A percentile compares a stretch with the other conserved stretches of the same genome.
Conservation (phyloP, 1,140 invertebrate genomes). For the Sarcophaga peregrina region DNA sequence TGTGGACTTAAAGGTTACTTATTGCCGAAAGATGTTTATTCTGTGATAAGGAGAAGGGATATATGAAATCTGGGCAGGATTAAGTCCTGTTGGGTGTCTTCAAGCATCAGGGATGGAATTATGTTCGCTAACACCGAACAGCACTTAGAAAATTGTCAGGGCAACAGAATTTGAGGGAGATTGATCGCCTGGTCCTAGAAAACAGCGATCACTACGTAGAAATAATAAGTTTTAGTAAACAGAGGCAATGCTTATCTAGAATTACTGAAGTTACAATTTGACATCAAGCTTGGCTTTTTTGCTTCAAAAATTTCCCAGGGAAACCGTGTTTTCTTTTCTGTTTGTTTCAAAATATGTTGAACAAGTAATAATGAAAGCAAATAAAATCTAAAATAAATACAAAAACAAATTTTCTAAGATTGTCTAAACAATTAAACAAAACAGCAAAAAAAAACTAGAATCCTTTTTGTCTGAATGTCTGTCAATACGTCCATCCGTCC, state of each 20-base stretch:
- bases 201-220: no score
- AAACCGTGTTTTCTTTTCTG: background rate
- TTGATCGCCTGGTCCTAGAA: no score
- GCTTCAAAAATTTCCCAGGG: background rate
- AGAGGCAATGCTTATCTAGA: background rate
- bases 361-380: background rate
- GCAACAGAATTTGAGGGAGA: no score
- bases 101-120: no score
- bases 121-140: no score
- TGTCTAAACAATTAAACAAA: background rate
- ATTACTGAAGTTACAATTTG: background rate
- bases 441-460: background rate
- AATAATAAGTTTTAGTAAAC: background rate
- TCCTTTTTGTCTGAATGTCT: background rate
- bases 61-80: no score
- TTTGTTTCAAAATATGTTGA: background rate
- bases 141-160: no score
- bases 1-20: no score
- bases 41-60: no score
- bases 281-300: background rate
- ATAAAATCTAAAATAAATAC: slow-evolving; percentile 9
- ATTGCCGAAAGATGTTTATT: no score
- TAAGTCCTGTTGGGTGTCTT: no score
- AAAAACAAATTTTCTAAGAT: slow-evolving; percentile 1
- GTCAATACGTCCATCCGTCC: background rate